A percentile compares a stretch with the other conserved stretches of the same genome.
phyloP scores from a whole-genome alignment of 2,113 vertebrate species.

The Calyptomena viridis region DNA sequence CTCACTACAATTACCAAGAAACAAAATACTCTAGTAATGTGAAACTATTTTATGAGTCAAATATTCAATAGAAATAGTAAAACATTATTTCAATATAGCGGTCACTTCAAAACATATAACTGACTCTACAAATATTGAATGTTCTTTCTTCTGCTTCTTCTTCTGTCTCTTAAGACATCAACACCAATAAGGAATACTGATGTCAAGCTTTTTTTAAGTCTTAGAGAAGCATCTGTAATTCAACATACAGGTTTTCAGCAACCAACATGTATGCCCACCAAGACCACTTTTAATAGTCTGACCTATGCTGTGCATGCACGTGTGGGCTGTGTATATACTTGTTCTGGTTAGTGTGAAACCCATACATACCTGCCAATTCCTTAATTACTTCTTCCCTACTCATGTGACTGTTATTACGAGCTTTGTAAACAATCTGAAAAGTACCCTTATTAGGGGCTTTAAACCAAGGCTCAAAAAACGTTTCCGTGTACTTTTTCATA shows the following conservation, averaged over 20 bases:
- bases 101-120: neutral
- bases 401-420: conserved; percentile 92
- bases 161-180: neutral
- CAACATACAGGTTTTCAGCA: neutral
- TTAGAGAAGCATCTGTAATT: neutral
- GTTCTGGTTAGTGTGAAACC: neutral
- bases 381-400: conserved; percentile 93
- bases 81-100: neutral
- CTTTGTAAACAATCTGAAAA: conserved; percentile 93
- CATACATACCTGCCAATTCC: conserved; percentile 85
- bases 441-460: conserved; percentile 86
- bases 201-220: neutral
- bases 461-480: conserved; percentile 92
- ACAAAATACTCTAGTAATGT: neutral
- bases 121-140: neutral
- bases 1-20: neutral
- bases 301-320: neutral
- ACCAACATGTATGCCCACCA: neutral
- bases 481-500: conserved; percentile 88
- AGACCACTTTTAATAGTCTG: neutral
- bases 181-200: neutral
- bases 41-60: neutral
- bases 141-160: neutral
- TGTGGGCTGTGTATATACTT: neutral
- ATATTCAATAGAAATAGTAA: neutral